Evolutionary conservation across 2,797 vertebrate species (phyloP).

Genomic region (Phoxinus dragarum): DNA sequence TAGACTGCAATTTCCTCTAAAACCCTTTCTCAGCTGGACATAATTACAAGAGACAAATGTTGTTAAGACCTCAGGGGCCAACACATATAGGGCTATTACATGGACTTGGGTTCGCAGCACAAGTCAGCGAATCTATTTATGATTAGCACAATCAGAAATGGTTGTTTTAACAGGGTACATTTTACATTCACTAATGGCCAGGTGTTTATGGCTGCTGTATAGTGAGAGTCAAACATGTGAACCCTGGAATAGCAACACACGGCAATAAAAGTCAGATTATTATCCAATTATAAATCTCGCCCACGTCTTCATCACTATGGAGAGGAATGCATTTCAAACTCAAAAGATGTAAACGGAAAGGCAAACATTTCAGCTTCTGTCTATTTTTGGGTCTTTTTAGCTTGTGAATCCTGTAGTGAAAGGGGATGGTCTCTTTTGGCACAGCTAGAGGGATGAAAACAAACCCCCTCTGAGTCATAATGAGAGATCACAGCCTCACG

Average conservation of each 20-base stretch:
- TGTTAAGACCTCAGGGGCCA: not conserved
- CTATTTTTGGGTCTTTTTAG: not conserved
- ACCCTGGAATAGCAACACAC: not conserved
- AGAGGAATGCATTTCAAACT: not conserved
- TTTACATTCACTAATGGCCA: not conserved
- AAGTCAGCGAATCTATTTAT: not conserved
- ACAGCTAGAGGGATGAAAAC: not conserved
- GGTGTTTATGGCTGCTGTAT: not conserved
- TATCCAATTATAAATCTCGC: not conserved
- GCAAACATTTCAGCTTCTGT: not conserved
- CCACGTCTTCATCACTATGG: not conserved
- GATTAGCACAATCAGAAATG: not conserved
- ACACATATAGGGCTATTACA: not conserved
- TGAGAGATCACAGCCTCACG: constrained; percentile 33
- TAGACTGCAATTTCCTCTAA: not conserved
- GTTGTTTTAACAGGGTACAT: constrained; percentile 3
- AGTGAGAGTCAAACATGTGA: not conserved
- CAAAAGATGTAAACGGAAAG: not conserved
- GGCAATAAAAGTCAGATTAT: not conserved
- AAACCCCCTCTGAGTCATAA: constrained; percentile 7
- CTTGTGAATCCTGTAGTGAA: not conserved
- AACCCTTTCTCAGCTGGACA: not conserved
- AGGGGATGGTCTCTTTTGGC: not conserved
- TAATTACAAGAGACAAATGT: not conserved
- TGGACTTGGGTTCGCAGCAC: not conserved